Evolutionary conservation across 2,888 invertebrate genomes (phyloP).

Genomic region (Bibio marci): DNA sequence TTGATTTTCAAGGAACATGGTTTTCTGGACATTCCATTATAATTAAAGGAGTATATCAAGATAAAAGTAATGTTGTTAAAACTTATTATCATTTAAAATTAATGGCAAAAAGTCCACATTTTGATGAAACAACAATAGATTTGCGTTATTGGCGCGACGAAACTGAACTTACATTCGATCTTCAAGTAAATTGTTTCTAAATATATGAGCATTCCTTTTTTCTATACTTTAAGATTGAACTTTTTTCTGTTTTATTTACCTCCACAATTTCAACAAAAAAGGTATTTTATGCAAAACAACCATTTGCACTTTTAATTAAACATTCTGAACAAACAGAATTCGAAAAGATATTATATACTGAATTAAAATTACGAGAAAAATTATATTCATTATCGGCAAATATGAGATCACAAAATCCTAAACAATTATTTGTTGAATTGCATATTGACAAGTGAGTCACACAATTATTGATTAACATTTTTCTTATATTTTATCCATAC

Average conservation of each 20-base stretch:
- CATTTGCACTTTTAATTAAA: constrained; percentile 47
- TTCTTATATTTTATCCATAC: neutral
- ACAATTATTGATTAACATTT: too few relatives aligned
- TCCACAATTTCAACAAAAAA: too few relatives aligned
- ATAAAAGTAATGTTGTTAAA: constrained; percentile 46
- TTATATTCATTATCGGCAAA: constrained; percentile 49
- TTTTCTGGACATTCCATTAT: constrained; percentile 51
- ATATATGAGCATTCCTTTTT: too few relatives aligned
- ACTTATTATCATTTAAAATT: constrained; percentile 52
- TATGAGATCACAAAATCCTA: constrained; percentile 45
- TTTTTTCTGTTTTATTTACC: too few relatives aligned
- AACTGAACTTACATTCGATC: constrained; percentile 44
- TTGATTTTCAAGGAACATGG: constrained; percentile 59
- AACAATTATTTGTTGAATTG: constrained; percentile 48
- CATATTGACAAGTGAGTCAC: constrained; percentile 68
- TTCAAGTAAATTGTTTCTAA: too few relatives aligned
- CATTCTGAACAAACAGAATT: constrained; percentile 41
- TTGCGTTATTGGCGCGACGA: constrained; percentile 51
- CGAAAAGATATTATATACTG: constrained; percentile 45
- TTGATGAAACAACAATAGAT: constrained; percentile 48
- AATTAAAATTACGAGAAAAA: constrained; percentile 46
- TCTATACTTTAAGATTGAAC: too few relatives aligned
- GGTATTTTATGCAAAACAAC: constrained; percentile 33
- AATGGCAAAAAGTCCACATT: constrained; percentile 52
- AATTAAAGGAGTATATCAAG: constrained; percentile 54